Base-by-base conservation (phyloP, 35 echinoderm and acorn worm genomes). In the Patiria miniata region DNA sequence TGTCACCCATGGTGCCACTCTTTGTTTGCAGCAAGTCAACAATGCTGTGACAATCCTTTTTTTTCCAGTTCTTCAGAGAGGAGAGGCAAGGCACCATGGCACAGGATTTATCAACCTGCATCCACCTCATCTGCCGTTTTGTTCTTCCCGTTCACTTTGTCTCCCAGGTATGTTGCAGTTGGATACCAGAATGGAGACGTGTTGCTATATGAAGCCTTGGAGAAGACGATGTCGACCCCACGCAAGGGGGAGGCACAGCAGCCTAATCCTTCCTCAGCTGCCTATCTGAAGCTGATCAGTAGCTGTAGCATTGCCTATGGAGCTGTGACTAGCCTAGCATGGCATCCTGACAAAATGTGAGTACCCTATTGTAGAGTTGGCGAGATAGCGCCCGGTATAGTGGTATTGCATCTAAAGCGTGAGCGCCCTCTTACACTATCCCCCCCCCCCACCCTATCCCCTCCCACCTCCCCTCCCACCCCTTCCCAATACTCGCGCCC, bases 321-420 rank as follows among this genome's bases (percentile, higher is more conserved):
- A 37, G 68, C 92, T 34, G 92, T 94, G 9, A 80, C 80, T 1
- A 86, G 92, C 59, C 21, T 94, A 37, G 81, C 87, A 9, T 94
- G 92, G 92, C 92, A 94, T 81, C 92, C 87, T 23, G 37, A 50
- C 26, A 93, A 89, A 86, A 79, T 78, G 91, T 93, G 44, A 86
- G 85, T 47, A 6, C 42, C 42, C 42, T 12, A 6, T 12, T 12
- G 4, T n/a, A n/a, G n/a, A n/a, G n/a, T n/a, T n/a, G n/a, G n/a
- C n/a, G n/a, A n/a, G n/a, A n/a, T n/a, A n/a, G n/a, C n/a, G n/a
- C n/a, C n/a, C n/a, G n/a, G n/a, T n/a, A n/a, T n/a, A n/a, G n/a
- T n/a, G n/a, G n/a, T n/a, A n/a, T n/a, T n/a, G n/a, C n/a, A n/a
- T n/a, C n/a, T n/a, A n/a, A n/a, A n/a, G n/a, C n/a, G n/a, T n/a